A percentile compares a stretch with the other conserved stretches of the same genome.
These are phyloP conservation scores for Trichacis sp. DNA, from an alignment of 2,888 invertebrate species.

Conservation along the genomic window DNA sequence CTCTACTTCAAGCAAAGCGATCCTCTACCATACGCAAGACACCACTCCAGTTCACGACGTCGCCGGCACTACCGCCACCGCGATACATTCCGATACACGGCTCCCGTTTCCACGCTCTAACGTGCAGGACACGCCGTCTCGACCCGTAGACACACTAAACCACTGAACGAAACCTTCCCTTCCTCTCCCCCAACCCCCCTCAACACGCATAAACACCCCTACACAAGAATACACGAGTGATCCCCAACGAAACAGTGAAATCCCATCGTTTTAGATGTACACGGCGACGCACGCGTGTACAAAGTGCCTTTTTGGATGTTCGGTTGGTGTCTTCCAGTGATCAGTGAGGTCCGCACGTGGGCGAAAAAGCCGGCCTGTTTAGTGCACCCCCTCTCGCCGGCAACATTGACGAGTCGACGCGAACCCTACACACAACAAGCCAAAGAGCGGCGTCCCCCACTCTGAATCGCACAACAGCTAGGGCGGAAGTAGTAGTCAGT, in stretches of 20 bases:
- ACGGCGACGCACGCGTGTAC: slow-evolving; percentile 40
- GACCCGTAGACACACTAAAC: slow-evolving; percentile 52
- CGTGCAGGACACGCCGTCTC: slow-evolving; percentile 59
- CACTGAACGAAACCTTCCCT: slow-evolving; percentile 47
- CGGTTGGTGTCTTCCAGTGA: neutral
- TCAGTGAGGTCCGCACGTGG: neutral
- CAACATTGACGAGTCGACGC: slow-evolving; percentile 53
- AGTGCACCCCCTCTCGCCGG: slow-evolving; percentile 50
- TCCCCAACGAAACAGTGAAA: slow-evolving; percentile 28
- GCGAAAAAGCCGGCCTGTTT: slow-evolving; percentile 44
- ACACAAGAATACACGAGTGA: slow-evolving; percentile 29
- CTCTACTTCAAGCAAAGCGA: slow-evolving; percentile 47
- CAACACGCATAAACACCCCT: slow-evolving; percentile 19
- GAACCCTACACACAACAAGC: slow-evolving; percentile 68
- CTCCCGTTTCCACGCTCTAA: slow-evolving; percentile 61
- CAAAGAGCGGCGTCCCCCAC: slow-evolving; percentile 65
- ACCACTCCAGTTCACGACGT: slow-evolving; percentile 56
- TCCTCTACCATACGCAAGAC: slow-evolving; percentile 53
- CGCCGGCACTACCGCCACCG: slow-evolving; percentile 53
- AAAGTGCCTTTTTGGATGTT: slow-evolving; percentile 37
- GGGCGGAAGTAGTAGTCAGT: slow-evolving; percentile 69
- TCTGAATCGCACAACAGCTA: slow-evolving; percentile 69
- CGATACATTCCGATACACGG: slow-evolving; percentile 68
- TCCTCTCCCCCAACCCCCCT: slow-evolving; percentile 31
- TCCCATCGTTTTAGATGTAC: slow-evolving; percentile 24